Evolutionary conservation across 2,888 invertebrate genomes (phyloP).

Genomic region (Neoascia interrupta): DNA sequence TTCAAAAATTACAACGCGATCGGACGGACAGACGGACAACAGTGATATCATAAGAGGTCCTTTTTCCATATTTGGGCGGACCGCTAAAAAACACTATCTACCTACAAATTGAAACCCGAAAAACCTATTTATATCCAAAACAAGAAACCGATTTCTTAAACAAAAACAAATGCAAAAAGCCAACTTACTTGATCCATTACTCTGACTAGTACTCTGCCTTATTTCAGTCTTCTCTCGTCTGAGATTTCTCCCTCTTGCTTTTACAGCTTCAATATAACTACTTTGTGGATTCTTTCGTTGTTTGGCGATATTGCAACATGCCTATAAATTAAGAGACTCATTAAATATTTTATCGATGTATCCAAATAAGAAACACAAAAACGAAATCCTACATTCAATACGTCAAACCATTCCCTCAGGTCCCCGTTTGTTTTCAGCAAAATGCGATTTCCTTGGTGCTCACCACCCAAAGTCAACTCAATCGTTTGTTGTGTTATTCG

Average conservation of each 20-base stretch:
- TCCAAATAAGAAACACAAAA: background rate
- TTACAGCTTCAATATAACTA: conserved; percentile 56
- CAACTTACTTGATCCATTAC: conserved; percentile 54
- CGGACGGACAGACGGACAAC: too few species aligned
- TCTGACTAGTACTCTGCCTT: conserved; percentile 52
- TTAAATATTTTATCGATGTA: conserved; percentile 30
- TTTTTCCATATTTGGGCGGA: too few species aligned
- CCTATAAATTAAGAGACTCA: conserved; percentile 24
- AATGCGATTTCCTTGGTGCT: conserved; percentile 57
- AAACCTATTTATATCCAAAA: too few species aligned
- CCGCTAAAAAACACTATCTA: too few species aligned
- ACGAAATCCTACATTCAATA: conserved; percentile 61
- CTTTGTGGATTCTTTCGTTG: conserved; percentile 57
- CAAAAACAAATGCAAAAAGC: background rate
- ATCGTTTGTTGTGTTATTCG: conserved; percentile 61
- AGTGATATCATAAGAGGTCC: too few species aligned
- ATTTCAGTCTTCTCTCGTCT: conserved; percentile 63
- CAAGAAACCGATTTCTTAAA: too few species aligned
- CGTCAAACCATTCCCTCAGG: conserved; percentile 64
- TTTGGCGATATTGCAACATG: conserved; percentile 59
- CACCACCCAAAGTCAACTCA: conserved; percentile 48
- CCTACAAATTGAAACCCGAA: too few species aligned
- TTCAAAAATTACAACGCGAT: too few species aligned
- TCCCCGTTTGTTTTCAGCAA: conserved; percentile 50
- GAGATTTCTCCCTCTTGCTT: conserved; percentile 60